Conservation (phyloP, 1,140 invertebrate species). For the Ladona fulva region DNA sequence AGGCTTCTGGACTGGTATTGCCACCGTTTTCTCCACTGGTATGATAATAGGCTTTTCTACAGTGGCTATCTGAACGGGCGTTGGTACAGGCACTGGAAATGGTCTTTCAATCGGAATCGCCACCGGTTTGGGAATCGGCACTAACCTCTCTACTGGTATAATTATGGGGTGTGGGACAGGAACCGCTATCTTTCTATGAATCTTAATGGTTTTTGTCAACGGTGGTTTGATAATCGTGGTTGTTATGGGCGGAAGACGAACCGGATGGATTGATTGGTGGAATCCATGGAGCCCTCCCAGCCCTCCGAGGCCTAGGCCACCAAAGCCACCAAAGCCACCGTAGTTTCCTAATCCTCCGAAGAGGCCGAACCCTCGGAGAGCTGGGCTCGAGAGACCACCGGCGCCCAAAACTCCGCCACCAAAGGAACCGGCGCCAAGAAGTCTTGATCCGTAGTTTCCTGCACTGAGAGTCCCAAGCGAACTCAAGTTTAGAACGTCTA, state of each 20-base stretch:
- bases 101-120: conserved; percentile 33
- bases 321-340: background rate
- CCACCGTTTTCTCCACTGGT: background rate
- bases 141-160: background rate
- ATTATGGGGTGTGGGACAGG: background rate
- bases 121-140: background rate
- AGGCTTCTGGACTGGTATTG: background rate
- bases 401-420: too few relatives aligned
- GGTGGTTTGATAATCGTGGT: background rate
- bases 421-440: background rate
- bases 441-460: too few relatives aligned
- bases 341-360: background rate
- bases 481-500: background rate
- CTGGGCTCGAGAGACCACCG: too few relatives aligned
- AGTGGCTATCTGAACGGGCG: background rate
- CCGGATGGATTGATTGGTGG: background rate
- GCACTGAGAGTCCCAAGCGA: background rate
- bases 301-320: background rate
- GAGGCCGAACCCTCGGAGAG: too few relatives aligned
- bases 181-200: background rate
- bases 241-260: background rate
- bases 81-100: conserved; percentile 34
- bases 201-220: background rate
- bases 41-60: background rate
- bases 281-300: background rate